Percentiles rank a stretch among this genome's conserved stretches.
Evolutionary conservation across 2,888 invertebrate species (phyloP).

Genomic region (Cetonia aurata): DNA sequence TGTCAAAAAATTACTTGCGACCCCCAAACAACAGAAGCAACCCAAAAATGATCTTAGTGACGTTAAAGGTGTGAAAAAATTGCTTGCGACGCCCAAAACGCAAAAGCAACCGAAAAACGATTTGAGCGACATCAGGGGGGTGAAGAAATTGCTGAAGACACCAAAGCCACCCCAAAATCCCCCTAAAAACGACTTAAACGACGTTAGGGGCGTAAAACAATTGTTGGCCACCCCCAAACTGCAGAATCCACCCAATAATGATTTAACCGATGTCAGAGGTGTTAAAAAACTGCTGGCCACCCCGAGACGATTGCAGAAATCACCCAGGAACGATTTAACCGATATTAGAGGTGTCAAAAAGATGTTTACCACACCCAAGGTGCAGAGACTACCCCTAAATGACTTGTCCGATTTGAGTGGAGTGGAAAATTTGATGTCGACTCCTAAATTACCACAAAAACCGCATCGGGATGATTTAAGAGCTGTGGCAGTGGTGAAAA

Average conservation of each 20-base stretch:
- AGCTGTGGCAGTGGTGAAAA: constrained; percentile 59
- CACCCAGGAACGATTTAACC: constrained; percentile 64
- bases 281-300: constrained; percentile 9
- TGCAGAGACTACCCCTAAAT: constrained; percentile 60
- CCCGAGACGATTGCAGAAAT: constrained; percentile 44
- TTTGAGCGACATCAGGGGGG: constrained; percentile 53
- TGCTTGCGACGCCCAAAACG: constrained; percentile 56
- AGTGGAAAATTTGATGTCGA: constrained; percentile 63
- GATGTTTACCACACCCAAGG: constrained; percentile 58
- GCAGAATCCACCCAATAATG: constrained; percentile 59
- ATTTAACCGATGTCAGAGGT: constrained; percentile 61
- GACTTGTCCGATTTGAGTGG: constrained; percentile 63
- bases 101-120: constrained; percentile 57
- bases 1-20: constrained; percentile 50
- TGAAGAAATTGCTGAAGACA: constrained; percentile 51
- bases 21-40: constrained; percentile 52
- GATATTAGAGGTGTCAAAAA: constrained; percentile 66
- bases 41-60: constrained; percentile 61
- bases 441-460: constrained; percentile 52
- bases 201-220: constrained; percentile 62
- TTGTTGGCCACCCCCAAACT: constrained; percentile 48
- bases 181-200: constrained; percentile 63
- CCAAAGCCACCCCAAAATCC: constrained; percentile 53
- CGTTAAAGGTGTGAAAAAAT: constrained; percentile 61
- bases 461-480: constrained; percentile 61